Conservation (phyloP, 1,140 invertebrate species). For the Caerostris extrusa region DNA sequence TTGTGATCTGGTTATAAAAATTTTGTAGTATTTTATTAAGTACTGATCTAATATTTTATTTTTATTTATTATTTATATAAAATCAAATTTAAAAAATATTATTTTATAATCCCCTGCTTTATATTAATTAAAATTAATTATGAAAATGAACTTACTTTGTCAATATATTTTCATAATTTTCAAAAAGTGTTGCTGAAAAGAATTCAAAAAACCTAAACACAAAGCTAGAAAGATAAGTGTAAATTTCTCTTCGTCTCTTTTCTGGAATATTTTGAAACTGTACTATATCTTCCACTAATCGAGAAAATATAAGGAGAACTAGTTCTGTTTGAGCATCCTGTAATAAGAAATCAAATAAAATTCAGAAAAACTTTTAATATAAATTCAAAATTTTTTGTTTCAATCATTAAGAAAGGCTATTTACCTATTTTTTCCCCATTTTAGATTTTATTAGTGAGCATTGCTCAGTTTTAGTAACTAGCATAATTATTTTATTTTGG, state of each 20-base stretch:
- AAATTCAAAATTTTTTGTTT: too few relatives aligned
- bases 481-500: too few relatives aligned
- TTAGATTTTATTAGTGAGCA: too few relatives aligned
- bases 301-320: constrained; percentile 91
- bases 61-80: too few relatives aligned
- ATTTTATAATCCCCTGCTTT: neutral
- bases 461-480: too few relatives aligned
- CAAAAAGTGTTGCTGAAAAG: constrained; percentile 82
- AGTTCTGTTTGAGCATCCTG: constrained; percentile 91
- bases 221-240: constrained; percentile 90
- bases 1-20: too few relatives aligned
- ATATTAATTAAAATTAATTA: neutral
- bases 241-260: constrained; percentile 92
- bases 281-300: constrained; percentile 94
- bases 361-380: too few relatives aligned
- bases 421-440: too few relatives aligned
- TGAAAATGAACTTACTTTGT: constrained; percentile 80
- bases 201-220: constrained; percentile 94
- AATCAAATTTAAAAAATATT: too few relatives aligned
- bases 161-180: constrained; percentile 88
- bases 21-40: too few relatives aligned
- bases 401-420: neutral
- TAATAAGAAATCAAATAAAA: constrained; percentile 48
- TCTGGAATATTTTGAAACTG: constrained; percentile 84
- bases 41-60: too few relatives aligned